Base-by-base conservation (phyloP, 1,140 invertebrate species). In the Leguminivora glycinivorella region DNA sequence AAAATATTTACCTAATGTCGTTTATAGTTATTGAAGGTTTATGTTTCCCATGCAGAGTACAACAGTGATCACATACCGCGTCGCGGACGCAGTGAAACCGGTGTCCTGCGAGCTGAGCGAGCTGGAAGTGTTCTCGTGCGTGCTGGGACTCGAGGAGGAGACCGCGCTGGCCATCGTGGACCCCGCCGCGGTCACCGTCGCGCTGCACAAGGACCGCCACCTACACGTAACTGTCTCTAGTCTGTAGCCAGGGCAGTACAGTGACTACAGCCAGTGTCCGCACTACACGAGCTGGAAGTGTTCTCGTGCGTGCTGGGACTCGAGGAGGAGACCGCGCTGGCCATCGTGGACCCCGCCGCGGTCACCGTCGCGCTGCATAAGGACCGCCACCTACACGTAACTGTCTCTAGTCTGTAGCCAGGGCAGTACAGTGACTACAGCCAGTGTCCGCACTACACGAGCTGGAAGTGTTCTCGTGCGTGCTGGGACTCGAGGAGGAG, bases 81-180 rank as follows among this genome's bases (percentile, higher is more conserved):
- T 96, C 0, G 93, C 94, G 19, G 94, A 95, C 70, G 90, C 90
- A 19, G 94, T 95, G 75, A 95, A 96, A 76, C 96, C 96, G 0
- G 85, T 98, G 17, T 96, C 96, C 0, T 97, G 97, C 82, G 97
- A 95, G 88, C 92, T 99, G 17, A 97, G 97, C 75, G 95, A 97
- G 79, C 95, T 98, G 78, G 98, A 99, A 91, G 93, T 99, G 75
- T 99, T 98, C 90, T 98, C 98, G 0, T 99, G 98, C 89, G 96
- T 97, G 73, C 91, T 99, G 52, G 97, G 97, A 6, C 93, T 96
- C 73, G 98, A 99, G 92, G 96, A 98, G 70, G 97, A 98, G 83
- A 99, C 98, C 0, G 97, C 98, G 1, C 92, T 99, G 4, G 98
- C 98, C n/a, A 99, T 99, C 75, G 96, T 99, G 58, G 98, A 99